Conservation (phyloP, 2,888 invertebrate genomes). For the Ophion ventricosus region DNA sequence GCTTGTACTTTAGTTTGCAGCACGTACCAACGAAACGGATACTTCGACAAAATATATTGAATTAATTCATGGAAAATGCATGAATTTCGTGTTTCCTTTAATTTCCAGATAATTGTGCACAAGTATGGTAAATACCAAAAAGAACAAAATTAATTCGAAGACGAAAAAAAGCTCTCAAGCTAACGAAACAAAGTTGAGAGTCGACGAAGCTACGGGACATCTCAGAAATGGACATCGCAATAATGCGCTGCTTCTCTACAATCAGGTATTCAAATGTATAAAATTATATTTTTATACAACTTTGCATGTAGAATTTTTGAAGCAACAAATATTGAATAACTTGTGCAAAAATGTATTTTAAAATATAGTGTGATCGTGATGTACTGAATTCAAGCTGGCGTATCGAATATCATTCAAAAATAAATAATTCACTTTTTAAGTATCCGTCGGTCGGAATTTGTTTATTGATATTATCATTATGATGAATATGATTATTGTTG, state of each 20-base stretch:
- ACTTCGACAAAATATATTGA: not conserved
- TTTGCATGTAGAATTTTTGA: not conserved
- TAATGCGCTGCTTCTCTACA: conserved; percentile 89
- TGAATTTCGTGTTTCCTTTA: not conserved
- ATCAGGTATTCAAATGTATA: conserved; percentile 84
- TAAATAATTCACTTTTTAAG: too few species aligned
- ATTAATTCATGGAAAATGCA: not conserved
- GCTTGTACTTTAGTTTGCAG: too few species aligned
- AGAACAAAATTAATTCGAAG: conserved; percentile 53
- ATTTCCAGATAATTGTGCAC: conserved; percentile 1
- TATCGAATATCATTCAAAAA: too few species aligned
- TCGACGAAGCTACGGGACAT: conserved; percentile 91
- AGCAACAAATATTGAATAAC: too few species aligned
- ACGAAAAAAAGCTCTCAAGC: conserved; percentile 65
- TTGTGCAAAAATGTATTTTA: too few species aligned
- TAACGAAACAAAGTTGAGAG: conserved; percentile 87
- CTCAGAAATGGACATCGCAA: conserved; percentile 90
- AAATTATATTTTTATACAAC: not conserved
- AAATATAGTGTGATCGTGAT: too few species aligned
- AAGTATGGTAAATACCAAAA: conserved; percentile 57
- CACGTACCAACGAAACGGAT: too few species aligned
- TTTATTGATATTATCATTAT: too few species aligned
- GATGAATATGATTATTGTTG: too few species aligned
- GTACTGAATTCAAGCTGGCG: too few species aligned
- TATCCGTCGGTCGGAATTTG: too few species aligned